A percentile compares a stretch with the other conserved stretches of the same genome.
phyloP scores from a whole-genome alignment of 2,888 invertebrate species.

The Drosophila paranaensis region DNA sequence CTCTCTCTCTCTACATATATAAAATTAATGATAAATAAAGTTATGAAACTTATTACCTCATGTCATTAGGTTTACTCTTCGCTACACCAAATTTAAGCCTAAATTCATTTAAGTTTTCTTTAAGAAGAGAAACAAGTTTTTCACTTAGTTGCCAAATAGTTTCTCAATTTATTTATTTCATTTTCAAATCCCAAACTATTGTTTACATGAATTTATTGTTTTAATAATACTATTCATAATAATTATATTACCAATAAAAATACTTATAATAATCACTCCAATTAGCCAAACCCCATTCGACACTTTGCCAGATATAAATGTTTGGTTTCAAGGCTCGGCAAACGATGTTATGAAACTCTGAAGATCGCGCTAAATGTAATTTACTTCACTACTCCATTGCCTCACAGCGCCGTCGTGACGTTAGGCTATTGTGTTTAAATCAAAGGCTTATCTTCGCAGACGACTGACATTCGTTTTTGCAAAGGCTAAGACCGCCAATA shows the following conservation, averaged over 20 bases:
- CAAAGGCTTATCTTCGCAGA: constrained; percentile 2
- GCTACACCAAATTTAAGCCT: no score
- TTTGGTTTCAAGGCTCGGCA: background rate
- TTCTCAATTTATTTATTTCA: no score
- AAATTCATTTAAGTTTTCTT: no score
- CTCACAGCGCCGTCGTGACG: background rate
- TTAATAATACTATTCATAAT: background rate
- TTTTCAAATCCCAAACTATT: no score
- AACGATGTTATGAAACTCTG: background rate
- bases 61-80: no score
- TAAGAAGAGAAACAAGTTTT: no score
- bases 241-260: background rate
- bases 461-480: background rate
- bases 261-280: no score
- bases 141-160: no score
- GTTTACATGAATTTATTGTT: background rate
- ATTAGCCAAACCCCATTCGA: background rate
- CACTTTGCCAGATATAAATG: background rate
- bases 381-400: background rate
- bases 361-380: background rate
- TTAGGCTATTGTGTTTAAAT: constrained; percentile 1
- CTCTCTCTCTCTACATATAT: no score
- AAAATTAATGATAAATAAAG: no score
- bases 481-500: constrained; percentile 10
- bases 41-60: no score